A percentile compares a stretch with the other conserved stretches of the same genome.
These are phyloP conservation scores for Diceros bicornis DNA, from an alignment of 2,797 vertebrate genomes.

Conservation along the genomic window DNA sequence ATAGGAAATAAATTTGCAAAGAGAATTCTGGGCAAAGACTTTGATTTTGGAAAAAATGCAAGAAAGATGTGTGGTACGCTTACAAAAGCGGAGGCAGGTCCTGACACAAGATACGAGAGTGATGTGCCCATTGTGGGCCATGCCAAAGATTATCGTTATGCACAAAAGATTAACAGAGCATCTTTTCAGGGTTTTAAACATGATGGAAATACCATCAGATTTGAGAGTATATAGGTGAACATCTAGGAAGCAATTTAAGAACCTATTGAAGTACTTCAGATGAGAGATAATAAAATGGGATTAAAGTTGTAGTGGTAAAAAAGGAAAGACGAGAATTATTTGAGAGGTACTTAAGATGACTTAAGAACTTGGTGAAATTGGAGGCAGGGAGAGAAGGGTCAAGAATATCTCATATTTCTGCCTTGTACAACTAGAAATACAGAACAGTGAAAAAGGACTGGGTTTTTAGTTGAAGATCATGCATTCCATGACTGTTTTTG, in stretches of 20 bases:
- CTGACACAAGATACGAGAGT: neutral
- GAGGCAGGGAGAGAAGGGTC: too few relatives aligned
- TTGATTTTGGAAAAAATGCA: neutral
- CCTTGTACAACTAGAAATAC: neutral
- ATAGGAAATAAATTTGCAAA: neutral
- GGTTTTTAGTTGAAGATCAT: neutral
- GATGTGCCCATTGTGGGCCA: accelerated
- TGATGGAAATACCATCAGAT: neutral
- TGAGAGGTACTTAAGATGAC: neutral
- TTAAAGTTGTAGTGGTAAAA: neutral
- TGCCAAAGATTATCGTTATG: neutral
- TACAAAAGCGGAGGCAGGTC: neutral
- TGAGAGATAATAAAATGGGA: neutral
- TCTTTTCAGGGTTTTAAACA: neutral
- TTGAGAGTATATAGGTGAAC: neutral
- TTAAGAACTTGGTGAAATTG: neutral
- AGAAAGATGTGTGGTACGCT: neutral
- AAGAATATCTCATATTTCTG: neutral
- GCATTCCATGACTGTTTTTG: neutral
- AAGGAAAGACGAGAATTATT: neutral
- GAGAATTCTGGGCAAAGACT: neutral
- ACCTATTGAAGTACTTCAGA: neutral
- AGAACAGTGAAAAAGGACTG: neutral
- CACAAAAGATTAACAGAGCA: neutral
- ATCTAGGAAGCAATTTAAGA: neutral